phyloP scores from a whole-genome alignment of 2,888 invertebrate species.

The Meiosimyza platycephala region DNA sequence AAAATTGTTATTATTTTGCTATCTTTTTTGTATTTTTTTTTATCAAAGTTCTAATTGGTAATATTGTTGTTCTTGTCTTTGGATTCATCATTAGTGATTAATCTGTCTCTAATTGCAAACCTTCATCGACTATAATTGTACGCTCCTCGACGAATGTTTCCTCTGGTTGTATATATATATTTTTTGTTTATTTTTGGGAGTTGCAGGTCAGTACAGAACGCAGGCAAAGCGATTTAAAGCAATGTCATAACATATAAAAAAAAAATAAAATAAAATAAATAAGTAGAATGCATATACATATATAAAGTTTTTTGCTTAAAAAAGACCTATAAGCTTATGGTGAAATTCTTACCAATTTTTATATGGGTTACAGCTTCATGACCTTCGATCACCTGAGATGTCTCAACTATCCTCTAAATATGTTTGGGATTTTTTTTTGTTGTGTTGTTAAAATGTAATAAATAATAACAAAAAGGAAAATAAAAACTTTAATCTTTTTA shows the following conservation, averaged over 20 bases:
- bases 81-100: slow-evolving; percentile 44
- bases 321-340: background rate
- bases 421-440: slow-evolving; percentile 26
- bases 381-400: slow-evolving; percentile 64
- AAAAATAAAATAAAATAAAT: slow-evolving; percentile 49
- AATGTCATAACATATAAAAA: slow-evolving; percentile 34
- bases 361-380: slow-evolving; percentile 65
- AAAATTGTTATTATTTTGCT: slow-evolving; percentile 16
- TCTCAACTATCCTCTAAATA: slow-evolving; percentile 65
- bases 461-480: slow-evolving; percentile 13
- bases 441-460: slow-evolving; percentile 26
- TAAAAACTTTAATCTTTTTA: background rate
- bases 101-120: slow-evolving; percentile 64
- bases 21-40: slow-evolving; percentile 30
- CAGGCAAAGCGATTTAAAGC: slow-evolving; percentile 52
- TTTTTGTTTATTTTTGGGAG: slow-evolving; percentile 26
- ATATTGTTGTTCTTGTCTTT: slow-evolving; percentile 49
- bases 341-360: slow-evolving; percentile 62
- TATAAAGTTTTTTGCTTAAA: slow-evolving; percentile 8
- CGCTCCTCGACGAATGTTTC: slow-evolving; percentile 66
- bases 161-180: slow-evolving; percentile 51
- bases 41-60: slow-evolving; percentile 31
- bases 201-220: slow-evolving; percentile 38
- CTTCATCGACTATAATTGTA: slow-evolving; percentile 65
- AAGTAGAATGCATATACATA: slow-evolving; percentile 41